Evolutionary conservation across 2,888 invertebrate species (phyloP), one percentile per base, ranked within the genome.

Genomic region (Holacanthella duospinosa): DNA sequence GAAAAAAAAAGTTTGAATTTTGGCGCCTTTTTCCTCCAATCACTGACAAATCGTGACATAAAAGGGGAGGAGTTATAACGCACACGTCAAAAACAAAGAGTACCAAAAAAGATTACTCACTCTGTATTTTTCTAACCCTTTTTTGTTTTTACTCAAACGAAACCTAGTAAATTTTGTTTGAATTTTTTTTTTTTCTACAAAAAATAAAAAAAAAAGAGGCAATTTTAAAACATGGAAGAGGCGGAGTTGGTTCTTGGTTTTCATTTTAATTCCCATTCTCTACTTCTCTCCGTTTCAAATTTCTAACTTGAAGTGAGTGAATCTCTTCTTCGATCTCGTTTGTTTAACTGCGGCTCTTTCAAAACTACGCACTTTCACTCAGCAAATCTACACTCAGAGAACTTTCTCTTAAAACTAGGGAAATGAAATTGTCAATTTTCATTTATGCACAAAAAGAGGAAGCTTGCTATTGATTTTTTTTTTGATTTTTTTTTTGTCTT

Each of bases 221-320:
- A 70, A 68, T 70, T 66, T 67, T 60, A 64, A 54, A 68, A 71
- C 71, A 71, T 60, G 69, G 65, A 71, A 71, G 61, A 66, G 71
- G 71, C 59, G 71, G 70, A 68, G 59, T 63, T 64, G 61, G 64
- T 66, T 64, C 36, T 29, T 12, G 21, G 29, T 43, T 43, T 29
- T 56, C 56, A 16, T 48, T 48, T 48, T n/a, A 48, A 48, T 48
- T 48, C 48, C 12, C 6, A 9, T 21, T 21, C 21, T 21, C 21
- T 48, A 48, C 48, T 48, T n/a, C 48, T 36, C 36, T 36, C 36
- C 9, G 25, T 26, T 27, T 27, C 29, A 9, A 25, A 9, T 19
- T n/a, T n/a, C n/a, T n/a, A n/a, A n/a, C 56, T 56, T 56, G 29
- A 29, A 58, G 58, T 58, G 27, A 26, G 6, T 26, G 55, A 25